phyloP scores from a whole-genome alignment of 2,113 vertebrate species.

The Nothoprocta pentlandii region DNA sequence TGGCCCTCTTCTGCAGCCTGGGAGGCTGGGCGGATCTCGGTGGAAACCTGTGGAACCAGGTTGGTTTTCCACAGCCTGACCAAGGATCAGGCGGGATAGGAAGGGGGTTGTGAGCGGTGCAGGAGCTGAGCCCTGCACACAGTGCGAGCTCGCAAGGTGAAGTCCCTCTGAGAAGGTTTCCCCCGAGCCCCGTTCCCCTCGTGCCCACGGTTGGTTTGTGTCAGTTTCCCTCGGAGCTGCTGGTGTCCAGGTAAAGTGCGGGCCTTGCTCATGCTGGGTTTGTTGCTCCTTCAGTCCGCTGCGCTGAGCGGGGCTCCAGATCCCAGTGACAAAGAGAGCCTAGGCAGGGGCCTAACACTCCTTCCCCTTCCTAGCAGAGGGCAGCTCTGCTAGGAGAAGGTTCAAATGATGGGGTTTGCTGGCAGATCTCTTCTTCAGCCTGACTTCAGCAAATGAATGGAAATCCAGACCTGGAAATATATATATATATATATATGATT shows the following conservation, averaged over 20 bases:
- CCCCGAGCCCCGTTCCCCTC: not conserved
- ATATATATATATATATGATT: not conserved
- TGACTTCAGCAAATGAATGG: not conserved
- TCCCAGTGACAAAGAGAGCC: not conserved
- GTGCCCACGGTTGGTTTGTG: fast-evolving
- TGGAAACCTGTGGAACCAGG: slow-evolving; percentile 17
- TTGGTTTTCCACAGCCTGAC: not conserved
- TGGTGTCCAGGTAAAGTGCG: not conserved
- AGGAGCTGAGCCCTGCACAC: slow-evolving; percentile 16
- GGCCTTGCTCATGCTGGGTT: not conserved
- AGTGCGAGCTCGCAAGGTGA: slow-evolving; percentile 21
- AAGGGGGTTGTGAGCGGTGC: slow-evolving; percentile 10
- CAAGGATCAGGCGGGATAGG: not conserved
- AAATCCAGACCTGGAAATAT: not conserved
- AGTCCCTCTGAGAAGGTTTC: not conserved
- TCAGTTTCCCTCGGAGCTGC: not conserved
- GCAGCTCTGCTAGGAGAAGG: not conserved
- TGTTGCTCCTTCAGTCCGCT: not conserved
- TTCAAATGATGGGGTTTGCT: not conserved
- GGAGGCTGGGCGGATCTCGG: slow-evolving; percentile 4
- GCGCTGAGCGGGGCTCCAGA: not conserved
- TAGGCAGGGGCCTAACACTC: not conserved
- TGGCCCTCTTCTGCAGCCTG: slow-evolving; percentile 48
- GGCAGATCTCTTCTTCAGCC: not conserved
- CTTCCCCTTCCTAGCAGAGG: not conserved